Base-by-base conservation (phyloP, 37 sponge, comb jelly and placozoan species). In the Mnemiopsis leidyi region DNA sequence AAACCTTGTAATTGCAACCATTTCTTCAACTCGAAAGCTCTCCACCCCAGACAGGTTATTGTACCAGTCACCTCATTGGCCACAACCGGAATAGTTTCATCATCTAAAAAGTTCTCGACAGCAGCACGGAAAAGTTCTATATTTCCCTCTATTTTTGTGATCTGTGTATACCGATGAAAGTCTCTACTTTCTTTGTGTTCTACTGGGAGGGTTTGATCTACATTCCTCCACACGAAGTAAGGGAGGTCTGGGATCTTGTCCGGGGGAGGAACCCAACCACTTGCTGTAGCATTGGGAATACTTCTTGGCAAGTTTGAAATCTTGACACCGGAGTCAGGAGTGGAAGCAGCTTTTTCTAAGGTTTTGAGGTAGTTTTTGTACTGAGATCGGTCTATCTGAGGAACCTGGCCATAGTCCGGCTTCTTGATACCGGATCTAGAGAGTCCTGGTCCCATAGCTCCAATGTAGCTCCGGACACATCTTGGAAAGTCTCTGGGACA, bases 61-160 rank as follows among this genome's bases (percentile, higher is more conserved):
- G 90, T 85, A 0, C 90, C 90, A 35, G 32, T 85, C 21, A 85
- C 36, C 61, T 85, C 90, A 85, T 85, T 85, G 39, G 90, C 90
- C 33, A 40, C 61, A 18, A 85, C 90, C 5, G 79, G 79, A 13
- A 77, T 77, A 85, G 61, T 85, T 39, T 28, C 7, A 85, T 85
- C 90, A 38, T 85, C 90, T 13, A 85, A 37, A 25, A 85, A 85
- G 24, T 85, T 40, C 61, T 85, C 90, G 0, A 85, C 23, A 13
- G 33, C 90, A 36, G 48, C 39, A 7, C 61, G 38, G 0, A 85
- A 37, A 23, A 23, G 29, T 23, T 85, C 38, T 16, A 85, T 38
- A 85, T 85, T 61, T 25, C 90, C 90, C 48, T 85, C 90, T n/a
- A 85, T 85, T 25, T 26, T 38, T 21, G 61, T 32, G 0, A 85